Evolutionary conservation across 2,797 vertebrate genomes (phyloP).

Genomic region (Holocentrus rufus): DNA sequence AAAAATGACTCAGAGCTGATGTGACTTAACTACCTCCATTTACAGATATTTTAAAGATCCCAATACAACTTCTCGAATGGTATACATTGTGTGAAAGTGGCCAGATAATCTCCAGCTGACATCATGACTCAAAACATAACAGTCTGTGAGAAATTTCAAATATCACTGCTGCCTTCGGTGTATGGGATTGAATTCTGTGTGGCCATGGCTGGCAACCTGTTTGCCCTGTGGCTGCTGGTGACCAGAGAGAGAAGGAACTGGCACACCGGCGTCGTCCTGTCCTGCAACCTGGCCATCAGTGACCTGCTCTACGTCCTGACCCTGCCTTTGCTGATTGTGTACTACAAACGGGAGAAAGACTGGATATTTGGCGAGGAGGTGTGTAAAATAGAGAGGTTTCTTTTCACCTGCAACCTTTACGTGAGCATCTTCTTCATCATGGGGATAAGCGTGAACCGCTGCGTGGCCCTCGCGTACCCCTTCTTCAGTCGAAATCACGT

Average conservation of each 20-base stretch:
- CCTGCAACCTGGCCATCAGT: constrained; percentile 85
- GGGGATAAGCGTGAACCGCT: constrained; percentile 87
- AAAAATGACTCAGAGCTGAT: too few relatives aligned
- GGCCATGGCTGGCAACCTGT: constrained; percentile 80
- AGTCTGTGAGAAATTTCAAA: constrained; percentile 63
- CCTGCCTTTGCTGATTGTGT: constrained; percentile 79
- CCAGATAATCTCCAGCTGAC: neutral
- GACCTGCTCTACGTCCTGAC: constrained; percentile 85
- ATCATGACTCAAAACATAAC: neutral
- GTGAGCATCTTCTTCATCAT: constrained; percentile 84
- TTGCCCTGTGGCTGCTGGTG: constrained; percentile 80
- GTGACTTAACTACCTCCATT: neutral
- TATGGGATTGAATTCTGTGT: constrained; percentile 77
- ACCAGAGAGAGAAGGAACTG: constrained; percentile 73
- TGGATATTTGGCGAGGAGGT: constrained; percentile 76
- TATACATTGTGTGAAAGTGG: neutral
- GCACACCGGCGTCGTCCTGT: constrained; percentile 83
- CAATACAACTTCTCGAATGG: neutral
- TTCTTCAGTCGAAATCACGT: constrained; percentile 78
- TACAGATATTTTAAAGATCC: constrained; percentile 23
- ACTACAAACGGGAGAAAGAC: constrained; percentile 73
- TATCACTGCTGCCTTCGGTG: constrained; percentile 72
- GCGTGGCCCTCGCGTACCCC: constrained; percentile 82
- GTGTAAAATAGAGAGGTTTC: constrained; percentile 85
- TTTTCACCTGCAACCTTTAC: constrained; percentile 87